Base-by-base conservation (phyloP, 2,888 invertebrate species). In the Drosophila subsilvestris region DNA sequence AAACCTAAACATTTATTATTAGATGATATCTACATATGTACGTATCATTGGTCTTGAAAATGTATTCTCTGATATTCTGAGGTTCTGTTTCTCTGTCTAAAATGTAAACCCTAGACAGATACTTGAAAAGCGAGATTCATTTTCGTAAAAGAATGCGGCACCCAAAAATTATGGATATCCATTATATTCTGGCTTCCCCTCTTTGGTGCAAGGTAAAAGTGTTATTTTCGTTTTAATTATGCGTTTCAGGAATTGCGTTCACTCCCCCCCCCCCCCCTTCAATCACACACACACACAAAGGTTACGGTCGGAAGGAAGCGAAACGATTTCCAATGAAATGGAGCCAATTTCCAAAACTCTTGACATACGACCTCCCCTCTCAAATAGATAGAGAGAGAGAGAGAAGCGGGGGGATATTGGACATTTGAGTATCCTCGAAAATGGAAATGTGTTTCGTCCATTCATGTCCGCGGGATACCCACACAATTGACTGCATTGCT, bases 301-400 rank as follows among this genome's bases (percentile, higher is more conserved):
- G 37, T 37, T 37, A 37, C 37, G 37, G 37, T 37, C 37, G 37
- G 37, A 37, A 37, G 37, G 37, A 37, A 55, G 45, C 37, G 50
- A 58, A 59, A 42, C 43, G 25, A 18, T 29, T 51, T 12, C 27
- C 27, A 18, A 37, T 37, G n/a, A 37, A 37, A 37, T n/a, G 37
- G 37, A 37, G 37, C 37, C 37, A n/a, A 37, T 37, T 37, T n/a
- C 37, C 37, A 37, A n/a, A 37, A 37, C 37, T 14, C 37, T 37
- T 37, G 37, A 37, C 37, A 14, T 2, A n/a, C n/a, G 37, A 37
- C 37, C n/a, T 7, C 14, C 14, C 14, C 37, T 4, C 1, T 12
- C 12, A n/a, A 14, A 37, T 6, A 37, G 37, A 37, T 6, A 5
- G 12, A 14, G 12, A 32, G 32, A 12, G 12, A 32, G 32, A 32